These are phyloP conservation scores for Teinopalpus imperialis DNA, from an alignment of 2,888 invertebrate genomes.

Conservation along the genomic window DNA sequence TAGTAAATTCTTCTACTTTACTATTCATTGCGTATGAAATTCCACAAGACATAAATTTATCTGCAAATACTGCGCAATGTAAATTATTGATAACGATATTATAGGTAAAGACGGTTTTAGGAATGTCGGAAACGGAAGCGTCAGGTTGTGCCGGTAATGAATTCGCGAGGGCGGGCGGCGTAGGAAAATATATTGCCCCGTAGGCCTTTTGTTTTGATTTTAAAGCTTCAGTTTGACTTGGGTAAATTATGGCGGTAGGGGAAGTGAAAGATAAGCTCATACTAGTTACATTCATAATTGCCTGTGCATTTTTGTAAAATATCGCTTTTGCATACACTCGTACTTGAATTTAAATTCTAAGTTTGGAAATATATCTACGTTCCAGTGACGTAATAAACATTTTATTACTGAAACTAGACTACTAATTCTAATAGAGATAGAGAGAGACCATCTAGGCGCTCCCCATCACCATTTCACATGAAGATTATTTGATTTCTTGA, in stretches of 20 bases:
- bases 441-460: too few species aligned
- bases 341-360: background rate
- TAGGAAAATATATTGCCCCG: slow-evolving; percentile 65
- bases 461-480: too few species aligned
- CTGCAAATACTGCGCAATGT: slow-evolving; percentile 38
- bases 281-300: slow-evolving; percentile 12
- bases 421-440: too few species aligned
- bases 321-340: slow-evolving; percentile 5
- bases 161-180: slow-evolving; percentile 74
- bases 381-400: background rate
- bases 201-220: slow-evolving; percentile 69
- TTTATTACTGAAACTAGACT: too few species aligned
- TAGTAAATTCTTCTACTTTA: background rate
- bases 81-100: slow-evolving; percentile 6
- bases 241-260: slow-evolving; percentile 27
- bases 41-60: background rate
- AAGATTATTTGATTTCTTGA: too few species aligned
- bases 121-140: slow-evolving; percentile 71
- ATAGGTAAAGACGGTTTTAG: slow-evolving; percentile 25
- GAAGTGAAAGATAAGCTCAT: slow-evolving; percentile 21
- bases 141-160: slow-evolving; percentile 74
- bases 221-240: slow-evolving; percentile 59
- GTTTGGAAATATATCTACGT: background rate
- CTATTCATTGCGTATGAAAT: slow-evolving; percentile 27
- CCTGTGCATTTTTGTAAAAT: slow-evolving; percentile 14